Evolutionary conservation across 2,888 invertebrate genomes (phyloP), one percentile per base, ranked within the genome.

Genomic region (Aelia acuminata): DNA sequence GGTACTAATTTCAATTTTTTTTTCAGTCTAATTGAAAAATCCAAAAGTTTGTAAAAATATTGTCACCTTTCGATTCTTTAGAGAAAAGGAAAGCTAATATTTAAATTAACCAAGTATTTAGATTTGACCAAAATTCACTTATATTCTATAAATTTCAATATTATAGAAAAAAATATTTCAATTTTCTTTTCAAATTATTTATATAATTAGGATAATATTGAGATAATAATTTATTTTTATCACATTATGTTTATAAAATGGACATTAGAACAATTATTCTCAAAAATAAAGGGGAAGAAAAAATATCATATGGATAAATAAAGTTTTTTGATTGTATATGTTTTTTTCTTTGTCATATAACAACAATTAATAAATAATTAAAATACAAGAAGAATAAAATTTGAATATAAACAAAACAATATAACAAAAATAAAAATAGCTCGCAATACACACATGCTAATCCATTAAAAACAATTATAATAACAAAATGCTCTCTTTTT

Each of bases 351-450:
- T 75, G 18, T 43, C 4, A n/a, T 43, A 22, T n/a, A 22, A 80
- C 43, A 80, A 80, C 80, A 80, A n/a, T 80, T 22, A 80, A 43
- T 80, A 80, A 80, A 80, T 80, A 43, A 80, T 43, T 35, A 80
- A 80, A 80, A 43, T 39, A 43, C 7, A 43, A 43, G 39, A 80
- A 39, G 39, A 80, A 39, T 80, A 80, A 43, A 80, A 80, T 70
- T 70, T 70, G 63, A 80, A 80, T 47, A 80, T 80, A 11, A 47
- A 47, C 43, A 80, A 80, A 43, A 57, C 26, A 47, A 80, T n/a
- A 47, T 80, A 80, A 80, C 80, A 80, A 80, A 80, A 80, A 80
- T 80, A 80, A 80, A 80, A 80, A 80, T n/a, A 39, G 39, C 43
- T 47, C n/a, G n/a, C n/a, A n/a, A n/a, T 20, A n/a, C 35, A 35